phyloP scores from a whole-genome alignment of 2,113 vertebrate genomes.

The Macaca mulatta region DNA sequence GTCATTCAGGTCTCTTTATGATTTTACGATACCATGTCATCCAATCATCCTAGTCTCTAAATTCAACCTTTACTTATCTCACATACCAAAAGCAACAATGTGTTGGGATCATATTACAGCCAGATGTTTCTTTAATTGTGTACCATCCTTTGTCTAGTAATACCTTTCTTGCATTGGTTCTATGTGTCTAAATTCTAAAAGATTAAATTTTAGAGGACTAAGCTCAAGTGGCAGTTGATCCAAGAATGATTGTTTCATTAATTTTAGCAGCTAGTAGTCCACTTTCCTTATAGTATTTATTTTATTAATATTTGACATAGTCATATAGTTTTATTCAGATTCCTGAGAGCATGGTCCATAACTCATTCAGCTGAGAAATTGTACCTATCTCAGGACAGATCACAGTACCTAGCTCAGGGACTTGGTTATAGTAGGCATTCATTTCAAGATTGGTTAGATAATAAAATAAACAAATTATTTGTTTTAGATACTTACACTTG shows the following conservation, averaged over 20 bases:
- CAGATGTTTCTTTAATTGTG: not conserved
- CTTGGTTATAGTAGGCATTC: not conserved
- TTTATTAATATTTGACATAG: not conserved
- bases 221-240: not conserved
- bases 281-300: not conserved
- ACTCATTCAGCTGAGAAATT: not conserved
- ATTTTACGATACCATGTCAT: not conserved
- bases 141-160: not conserved
- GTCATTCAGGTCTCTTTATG: not conserved
- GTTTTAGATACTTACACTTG: not conserved
- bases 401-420: not conserved
- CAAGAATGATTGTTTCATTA: not conserved
- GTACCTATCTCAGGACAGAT: not conserved
- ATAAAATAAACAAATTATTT: not conserved
- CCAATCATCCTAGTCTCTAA: not conserved
- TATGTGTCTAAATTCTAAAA: not conserved
- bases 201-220: not conserved
- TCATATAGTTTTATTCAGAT: not conserved
- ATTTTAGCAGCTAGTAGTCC: not conserved
- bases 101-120: accelerated
- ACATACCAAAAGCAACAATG: not conserved
- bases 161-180: not conserved
- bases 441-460: not conserved
- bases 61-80: not conserved
- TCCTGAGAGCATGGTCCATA: not conserved